Conservation (phyloP, 2,797 vertebrate species). For the Hemitrygon akajei region DNA sequence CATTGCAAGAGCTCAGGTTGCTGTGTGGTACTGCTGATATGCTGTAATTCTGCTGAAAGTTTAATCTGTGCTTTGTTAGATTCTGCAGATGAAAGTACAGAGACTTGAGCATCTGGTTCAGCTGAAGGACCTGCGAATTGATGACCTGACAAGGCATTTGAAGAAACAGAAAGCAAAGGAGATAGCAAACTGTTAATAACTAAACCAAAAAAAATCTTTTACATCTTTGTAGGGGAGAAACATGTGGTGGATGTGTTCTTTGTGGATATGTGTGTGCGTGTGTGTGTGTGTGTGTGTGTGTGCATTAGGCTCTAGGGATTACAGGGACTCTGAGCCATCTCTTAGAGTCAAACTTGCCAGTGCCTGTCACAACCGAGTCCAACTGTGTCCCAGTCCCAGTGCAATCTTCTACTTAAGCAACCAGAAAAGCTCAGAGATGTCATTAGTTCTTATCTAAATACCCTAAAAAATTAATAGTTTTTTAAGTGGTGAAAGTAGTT, state of each 20-base stretch:
- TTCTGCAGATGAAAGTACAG: conserved; percentile 69
- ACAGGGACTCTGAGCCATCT: background rate
- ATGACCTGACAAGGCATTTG: conserved; percentile 56
- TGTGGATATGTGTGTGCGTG: background rate
- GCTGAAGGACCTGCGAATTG: conserved; percentile 65
- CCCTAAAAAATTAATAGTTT: background rate
- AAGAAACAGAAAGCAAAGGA: conserved; percentile 49
- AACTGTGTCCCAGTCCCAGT: background rate
- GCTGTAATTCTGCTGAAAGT: background rate
- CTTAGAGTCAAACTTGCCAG: background rate
- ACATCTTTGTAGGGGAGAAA: background rate
- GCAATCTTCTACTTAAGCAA: background rate
- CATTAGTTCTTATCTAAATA: background rate
- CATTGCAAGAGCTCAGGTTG: background rate
- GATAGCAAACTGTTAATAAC: background rate
- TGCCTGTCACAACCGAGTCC: background rate
- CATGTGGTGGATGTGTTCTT: background rate
- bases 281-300: background rate
- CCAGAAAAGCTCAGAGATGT: too few species aligned
- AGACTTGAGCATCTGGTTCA: conserved; percentile 65
- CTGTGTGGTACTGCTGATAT: background rate
- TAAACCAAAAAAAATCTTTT: background rate
- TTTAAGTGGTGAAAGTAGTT: background rate
- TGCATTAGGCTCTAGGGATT: background rate
- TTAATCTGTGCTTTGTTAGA: conserved; percentile 48